A percentile compares a stretch with the other conserved stretches of the same genome.
These are phyloP conservation scores for Todiramphus chloris DNA, from an alignment of 2,113 vertebrate species.

Conservation along the genomic window DNA sequence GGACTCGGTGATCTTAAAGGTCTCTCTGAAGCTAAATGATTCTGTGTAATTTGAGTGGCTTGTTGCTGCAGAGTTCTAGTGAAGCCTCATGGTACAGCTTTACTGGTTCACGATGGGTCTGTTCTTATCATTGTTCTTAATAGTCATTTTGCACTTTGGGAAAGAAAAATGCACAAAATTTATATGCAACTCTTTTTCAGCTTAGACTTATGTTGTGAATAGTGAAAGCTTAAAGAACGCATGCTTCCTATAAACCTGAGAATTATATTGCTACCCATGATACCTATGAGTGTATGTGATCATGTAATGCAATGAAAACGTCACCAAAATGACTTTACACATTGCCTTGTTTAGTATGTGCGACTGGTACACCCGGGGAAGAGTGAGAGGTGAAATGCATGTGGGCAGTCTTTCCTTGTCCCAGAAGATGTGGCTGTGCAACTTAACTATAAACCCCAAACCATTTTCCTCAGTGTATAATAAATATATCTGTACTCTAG, in stretches of 20 bases:
- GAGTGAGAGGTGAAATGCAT: not conserved
- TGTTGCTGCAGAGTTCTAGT: not conserved
- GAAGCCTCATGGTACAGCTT: not conserved
- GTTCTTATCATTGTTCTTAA: not conserved
- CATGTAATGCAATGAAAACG: too few species aligned
- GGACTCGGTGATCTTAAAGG: not conserved
- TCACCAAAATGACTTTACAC: not conserved
- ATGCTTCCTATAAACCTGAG: not conserved
- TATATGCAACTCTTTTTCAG: not conserved
- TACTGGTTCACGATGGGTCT: not conserved
- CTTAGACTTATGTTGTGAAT: not conserved
- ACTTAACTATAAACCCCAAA: not conserved
- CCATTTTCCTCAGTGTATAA: not conserved
- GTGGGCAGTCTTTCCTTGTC: not conserved
- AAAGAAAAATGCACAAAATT: not conserved
- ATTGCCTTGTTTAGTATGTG: not conserved
- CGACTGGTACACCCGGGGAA: not conserved
- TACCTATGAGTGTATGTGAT: too few species aligned
- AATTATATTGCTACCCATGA: accelerated
- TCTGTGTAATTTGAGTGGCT: not conserved
- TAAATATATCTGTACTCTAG: not conserved
- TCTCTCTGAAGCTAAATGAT: not conserved
- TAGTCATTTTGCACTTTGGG: not conserved
- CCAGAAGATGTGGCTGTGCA: not conserved
- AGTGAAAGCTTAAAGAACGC: not conserved